Evolutionary conservation across 2,113 vertebrate species (phyloP), one percentile per base, ranked within the genome.

Genomic region (Dendrocopos noguchii): DNA sequence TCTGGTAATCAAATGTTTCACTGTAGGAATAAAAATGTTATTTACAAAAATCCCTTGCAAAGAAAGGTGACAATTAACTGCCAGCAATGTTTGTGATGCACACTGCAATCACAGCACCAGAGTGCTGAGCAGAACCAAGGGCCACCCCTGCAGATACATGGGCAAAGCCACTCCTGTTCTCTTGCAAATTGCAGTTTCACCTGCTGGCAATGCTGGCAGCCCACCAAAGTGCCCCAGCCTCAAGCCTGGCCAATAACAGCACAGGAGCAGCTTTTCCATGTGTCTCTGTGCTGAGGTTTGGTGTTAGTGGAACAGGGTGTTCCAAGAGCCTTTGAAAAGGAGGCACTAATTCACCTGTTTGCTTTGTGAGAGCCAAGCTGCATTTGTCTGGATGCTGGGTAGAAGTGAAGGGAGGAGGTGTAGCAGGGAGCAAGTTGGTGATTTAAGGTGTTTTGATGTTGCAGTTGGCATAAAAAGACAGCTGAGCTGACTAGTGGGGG

Each of bases 1-100:
- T 88, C 81, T 95, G 86, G 70, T 70, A 91, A 95, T 91, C 46
- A 57, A 79, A 74, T 42, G 36, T 91, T 87, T 90, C 67, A 84
- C 17, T 1, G 42, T 59, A 42, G 78, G 86, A 63, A 91, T n/a
- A n/a, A 91, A 89, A 85, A 71, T 9, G 31, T 57, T 92, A 74
- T 94, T 88, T 78, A 50, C 34, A 78, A 80, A 86, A 71, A 33
- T 72, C 24, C 46, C 68, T 61, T 85, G 33, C 25, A 12, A 17
- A 34, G n/a, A 34, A 67, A 81, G 14, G 9, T 68, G 75, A 72
- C 70, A 91, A 74, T 84, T 80, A 84, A 78, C 79, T 74, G 68
- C 74, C 21, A 81, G 46, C n/a, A 67, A 61, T 84, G 65, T 87
- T n/a, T 77, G 24, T 70, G 86, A 80, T 11, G 13, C 7, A 15